Conservation (phyloP, 2,797 vertebrate genomes). For the Hyperoplus immaculatus region DNA sequence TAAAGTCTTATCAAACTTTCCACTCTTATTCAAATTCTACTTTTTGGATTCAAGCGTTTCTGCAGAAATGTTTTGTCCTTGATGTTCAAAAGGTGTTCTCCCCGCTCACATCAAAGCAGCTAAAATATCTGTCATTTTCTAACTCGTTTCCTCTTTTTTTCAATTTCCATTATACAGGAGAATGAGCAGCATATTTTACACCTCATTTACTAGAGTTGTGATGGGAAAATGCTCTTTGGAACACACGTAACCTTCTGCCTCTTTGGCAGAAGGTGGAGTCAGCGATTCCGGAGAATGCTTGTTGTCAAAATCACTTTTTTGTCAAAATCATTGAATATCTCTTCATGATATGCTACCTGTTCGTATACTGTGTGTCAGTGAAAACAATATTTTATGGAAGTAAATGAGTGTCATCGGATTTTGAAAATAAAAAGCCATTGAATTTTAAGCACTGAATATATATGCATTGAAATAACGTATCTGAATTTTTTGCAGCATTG, state of each 20-base stretch:
- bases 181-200: slow-evolving; percentile 33
- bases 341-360: no score
- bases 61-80: slow-evolving; percentile 6
- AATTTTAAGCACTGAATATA: no score
- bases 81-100: neutral
- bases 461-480: no score
- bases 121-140: neutral
- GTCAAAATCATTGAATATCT: no score
- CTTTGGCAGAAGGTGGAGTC: neutral
- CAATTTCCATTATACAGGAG: slow-evolving; percentile 19
- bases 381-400: no score
- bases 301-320: no score
- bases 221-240: neutral
- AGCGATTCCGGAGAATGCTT: no score
- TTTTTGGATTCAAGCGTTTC: slow-evolving; percentile 13
- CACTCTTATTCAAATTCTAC: neutral
- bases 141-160: slow-evolving; percentile 26
- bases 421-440: no score
- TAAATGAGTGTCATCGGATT: no score
- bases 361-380: no score
- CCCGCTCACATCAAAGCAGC: slow-evolving; percentile 1
- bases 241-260: slow-evolving; percentile 12
- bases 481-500: no score
- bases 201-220: slow-evolving; percentile 19
- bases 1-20: slow-evolving; percentile 20